Percentiles rank a stretch among this genome's conserved stretches.
phyloP scores from a whole-genome alignment of 2,888 invertebrate genomes.

The Labia minor region DNA sequence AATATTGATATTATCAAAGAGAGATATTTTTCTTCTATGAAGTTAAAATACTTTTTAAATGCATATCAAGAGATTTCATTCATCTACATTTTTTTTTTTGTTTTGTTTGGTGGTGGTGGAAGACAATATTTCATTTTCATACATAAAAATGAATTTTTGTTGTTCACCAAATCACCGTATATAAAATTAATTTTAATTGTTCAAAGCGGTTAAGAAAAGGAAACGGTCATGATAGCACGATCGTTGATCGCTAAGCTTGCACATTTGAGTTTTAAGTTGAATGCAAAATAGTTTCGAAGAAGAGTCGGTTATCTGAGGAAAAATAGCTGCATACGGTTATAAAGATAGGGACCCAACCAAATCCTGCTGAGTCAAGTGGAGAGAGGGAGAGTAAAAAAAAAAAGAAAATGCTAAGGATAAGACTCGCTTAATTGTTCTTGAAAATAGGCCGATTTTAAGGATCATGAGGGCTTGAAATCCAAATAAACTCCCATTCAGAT shows the following conservation, averaged over 20 bases:
- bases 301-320: not conserved
- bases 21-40: not conserved
- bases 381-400: too few species aligned
- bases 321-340: not conserved
- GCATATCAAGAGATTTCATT: not conserved
- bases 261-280: not conserved
- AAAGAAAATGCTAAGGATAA: not conserved
- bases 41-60: not conserved
- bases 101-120: too few species aligned
- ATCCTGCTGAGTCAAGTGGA: not conserved
- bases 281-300: not conserved
- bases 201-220: not conserved
- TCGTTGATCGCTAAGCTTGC: not conserved
- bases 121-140: not conserved
- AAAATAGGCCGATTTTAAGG: not conserved
- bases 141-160: not conserved
- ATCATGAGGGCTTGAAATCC: too few species aligned
- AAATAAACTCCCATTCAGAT: too few species aligned
- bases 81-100: not conserved
- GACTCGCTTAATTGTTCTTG: not conserved
- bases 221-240: not conserved
- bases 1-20: not conserved
- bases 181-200: slow-evolving; percentile 13
- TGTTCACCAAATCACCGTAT: not conserved
- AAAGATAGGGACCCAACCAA: not conserved